Percentiles rank a stretch among this genome's conserved stretches.
phyloP scores from a whole-genome alignment of 2,113 vertebrate species.

The Bubalus kerabau region DNA sequence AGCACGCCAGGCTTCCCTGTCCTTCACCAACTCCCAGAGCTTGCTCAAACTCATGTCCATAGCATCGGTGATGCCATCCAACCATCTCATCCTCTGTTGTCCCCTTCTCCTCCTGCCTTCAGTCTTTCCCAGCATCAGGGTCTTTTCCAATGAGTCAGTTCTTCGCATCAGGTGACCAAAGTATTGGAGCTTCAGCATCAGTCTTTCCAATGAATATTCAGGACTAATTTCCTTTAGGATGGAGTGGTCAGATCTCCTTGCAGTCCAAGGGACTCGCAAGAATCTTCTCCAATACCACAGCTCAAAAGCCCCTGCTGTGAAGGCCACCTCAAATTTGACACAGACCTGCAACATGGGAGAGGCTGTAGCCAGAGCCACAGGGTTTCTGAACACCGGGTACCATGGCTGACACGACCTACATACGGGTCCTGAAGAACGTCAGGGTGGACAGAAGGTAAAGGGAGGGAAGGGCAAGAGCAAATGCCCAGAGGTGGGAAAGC shows the following conservation, averaged over 20 bases:
- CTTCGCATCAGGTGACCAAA: not conserved
- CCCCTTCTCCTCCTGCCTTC: not conserved
- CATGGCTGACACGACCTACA: fast-evolving
- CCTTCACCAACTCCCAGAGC: not conserved
- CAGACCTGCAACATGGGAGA: not conserved
- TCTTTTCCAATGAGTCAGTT: not conserved
- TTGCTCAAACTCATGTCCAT: not conserved
- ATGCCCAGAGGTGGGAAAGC: not conserved
- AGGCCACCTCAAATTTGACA: not conserved
- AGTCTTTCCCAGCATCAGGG: not conserved
- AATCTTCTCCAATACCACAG: not conserved
- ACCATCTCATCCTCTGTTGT: not conserved
- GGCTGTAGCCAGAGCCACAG: not conserved
- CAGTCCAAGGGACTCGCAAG: not conserved
- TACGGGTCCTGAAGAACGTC: fast-evolving
- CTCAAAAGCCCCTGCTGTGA: not conserved
- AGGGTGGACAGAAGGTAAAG: not conserved
- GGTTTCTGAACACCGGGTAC: not conserved
- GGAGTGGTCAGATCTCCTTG: not conserved
- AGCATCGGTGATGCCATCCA: not conserved
- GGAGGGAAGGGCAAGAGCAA: not conserved
- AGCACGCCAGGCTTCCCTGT: not conserved
- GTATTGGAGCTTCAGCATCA: not conserved
- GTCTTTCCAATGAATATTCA: not conserved
- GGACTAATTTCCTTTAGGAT: not conserved